Base-by-base conservation (phyloP, 30 jellyfish, hydroid and myxozoan genomes). In the Haliclystus octoradiatus region DNA sequence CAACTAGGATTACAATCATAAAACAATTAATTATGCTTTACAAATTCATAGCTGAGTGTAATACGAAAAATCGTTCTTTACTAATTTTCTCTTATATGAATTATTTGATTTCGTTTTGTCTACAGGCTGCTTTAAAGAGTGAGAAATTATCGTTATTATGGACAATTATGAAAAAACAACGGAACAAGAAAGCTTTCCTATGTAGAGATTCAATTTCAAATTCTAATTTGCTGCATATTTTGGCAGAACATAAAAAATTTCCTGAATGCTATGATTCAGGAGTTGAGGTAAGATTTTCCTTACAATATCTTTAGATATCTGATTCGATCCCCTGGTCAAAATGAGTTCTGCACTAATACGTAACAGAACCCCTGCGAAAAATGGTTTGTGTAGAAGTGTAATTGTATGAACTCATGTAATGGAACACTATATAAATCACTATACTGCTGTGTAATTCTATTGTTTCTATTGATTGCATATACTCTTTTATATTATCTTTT, bases 81-180 rank as follows among this genome's bases (percentile, higher is more conserved):
- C n/a, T n/a, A n/a, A n/a, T n/a, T n/a, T n/a, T n/a, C n/a, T n/a
- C n/a, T n/a, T n/a, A n/a, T n/a, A n/a, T n/a, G n/a, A n/a, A n/a
- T n/a, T n/a, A n/a, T n/a, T n/a, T n/a, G n/a, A n/a, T n/a, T n/a
- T n/a, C n/a, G n/a, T n/a, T n/a, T n/a, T n/a, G n/a, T n/a, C n/a
- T n/a, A n/a, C n/a, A 77, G 91, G 91, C 91, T 26, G 73, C 91
- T 5, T 34, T 77, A 65, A 62, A 57, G 23, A 68, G 76, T 29
- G 33, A 61, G 70, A 77, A 67, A 23, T 62, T 69, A 12, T 33
- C 62, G 22, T 81, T 77, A 31, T 31, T 74, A 14, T 68, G 80
- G 91, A 77, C 80, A 33, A 26, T 77, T 24, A 52, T 77, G 33
- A 70, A 70, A 65, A 74, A 77, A 24, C 73, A 70, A 49, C 67